Evolutionary conservation across 2,888 invertebrate genomes (phyloP).

Genomic region (Osmoderma eremita): DNA sequence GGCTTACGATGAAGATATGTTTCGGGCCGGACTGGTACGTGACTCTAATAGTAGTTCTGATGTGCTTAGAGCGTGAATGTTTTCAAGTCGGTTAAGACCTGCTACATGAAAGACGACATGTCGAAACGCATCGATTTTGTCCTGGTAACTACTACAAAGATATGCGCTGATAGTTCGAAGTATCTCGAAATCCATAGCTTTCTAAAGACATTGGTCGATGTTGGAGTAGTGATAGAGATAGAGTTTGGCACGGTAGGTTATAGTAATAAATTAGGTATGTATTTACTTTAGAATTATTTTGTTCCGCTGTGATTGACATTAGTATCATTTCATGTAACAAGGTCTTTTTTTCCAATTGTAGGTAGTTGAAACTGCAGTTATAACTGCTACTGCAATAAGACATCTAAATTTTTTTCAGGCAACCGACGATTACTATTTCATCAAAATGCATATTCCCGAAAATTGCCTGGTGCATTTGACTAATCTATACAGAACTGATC

Average conservation of each 20-base stretch:
- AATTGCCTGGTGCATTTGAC: conserved; percentile 49
- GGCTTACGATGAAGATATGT: background rate
- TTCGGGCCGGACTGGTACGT: conserved; percentile 1
- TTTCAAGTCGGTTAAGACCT: background rate
- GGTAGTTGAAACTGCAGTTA: too few species aligned
- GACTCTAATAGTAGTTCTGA: background rate
- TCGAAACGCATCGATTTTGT: conserved; percentile 53
- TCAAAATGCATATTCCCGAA: conserved; percentile 58
- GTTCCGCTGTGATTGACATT: too few species aligned
- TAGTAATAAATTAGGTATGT: background rate
- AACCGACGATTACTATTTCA: conserved; percentile 53
- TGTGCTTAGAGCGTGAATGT: background rate
- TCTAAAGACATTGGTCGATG: conserved; percentile 51
- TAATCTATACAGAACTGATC: conserved; percentile 50
- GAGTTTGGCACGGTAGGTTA: conserved; percentile 51
- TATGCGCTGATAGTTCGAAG: conserved; percentile 43
- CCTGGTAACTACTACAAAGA: conserved; percentile 50
- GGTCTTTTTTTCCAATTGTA: too few species aligned
- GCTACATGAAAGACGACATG: conserved; percentile 1
- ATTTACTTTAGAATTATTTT: too few species aligned
- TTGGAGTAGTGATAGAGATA: conserved; percentile 55
- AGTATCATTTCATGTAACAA: too few species aligned
- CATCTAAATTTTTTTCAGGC: too few species aligned
- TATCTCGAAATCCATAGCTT: conserved; percentile 48
- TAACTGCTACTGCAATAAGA: too few species aligned